Evolutionary conservation across 1,140 invertebrate species (phyloP), one percentile per base, ranked within the genome.

Genomic region (Polypedilum vanderplanki): DNA sequence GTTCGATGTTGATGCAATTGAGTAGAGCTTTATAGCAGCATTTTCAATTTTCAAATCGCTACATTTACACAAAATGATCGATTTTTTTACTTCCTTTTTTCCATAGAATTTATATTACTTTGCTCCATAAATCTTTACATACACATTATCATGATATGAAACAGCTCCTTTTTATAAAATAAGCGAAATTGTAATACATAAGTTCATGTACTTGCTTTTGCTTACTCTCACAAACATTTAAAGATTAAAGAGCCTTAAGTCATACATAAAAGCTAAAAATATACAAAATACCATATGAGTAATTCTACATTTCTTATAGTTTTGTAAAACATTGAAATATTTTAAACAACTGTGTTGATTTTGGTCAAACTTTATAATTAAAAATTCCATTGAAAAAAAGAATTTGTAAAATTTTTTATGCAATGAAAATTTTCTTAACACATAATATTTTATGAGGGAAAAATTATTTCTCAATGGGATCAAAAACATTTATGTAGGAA

Each of bases 21-120:
- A 57, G 10, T 12, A 57, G n/a, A 57, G 46, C n/a, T 57, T 57
- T 57, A 57, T 33, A 33, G 24, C 24, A 33, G 24, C 46, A 57
- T 57, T 57, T 57, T 57, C n/a, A n/a, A n/a, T 57, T n/a, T 57
- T 57, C n/a, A n/a, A 57, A 57, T 57, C n/a, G 46, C n/a, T 57
- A 57, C 46, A 57, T 57, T 57, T 57, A n/a, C 46, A 57, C 46
- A 57, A 57, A 57, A 57, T 57, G 46, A 57, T 57, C 46, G 46
- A 57, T 57, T 57, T 57, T 15, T 57, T 12, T 15, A 57, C 46
- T 57, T 57, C 10, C 46, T 57, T 15, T 57, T n/a, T n/a, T 57
- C 41, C 15, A 46, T 46, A 46, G 41, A 12, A 57, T 57, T 57
- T 57, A 57, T 57, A 57, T 57, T 57, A 57, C n/a, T 57, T 0